These are phyloP conservation scores for Phrynocephalus forsythii DNA, from an alignment of 2,797 vertebrate genomes.

Conservation along the genomic window DNA sequence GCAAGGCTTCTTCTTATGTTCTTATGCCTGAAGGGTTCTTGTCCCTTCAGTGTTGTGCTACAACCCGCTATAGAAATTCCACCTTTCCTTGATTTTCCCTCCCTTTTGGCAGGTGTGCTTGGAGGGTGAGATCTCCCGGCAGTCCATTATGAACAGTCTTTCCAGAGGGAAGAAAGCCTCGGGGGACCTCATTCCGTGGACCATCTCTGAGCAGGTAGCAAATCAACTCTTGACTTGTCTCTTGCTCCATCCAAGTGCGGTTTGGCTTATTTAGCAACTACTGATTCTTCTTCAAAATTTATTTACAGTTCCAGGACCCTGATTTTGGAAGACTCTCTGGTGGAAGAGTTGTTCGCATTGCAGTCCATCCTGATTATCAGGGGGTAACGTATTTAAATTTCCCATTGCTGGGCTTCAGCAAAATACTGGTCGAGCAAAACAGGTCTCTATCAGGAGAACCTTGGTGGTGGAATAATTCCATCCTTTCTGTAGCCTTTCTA, in stretches of 20 bases:
- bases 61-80: not conserved
- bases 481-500: too few species aligned
- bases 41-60: not conserved
- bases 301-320: slow-evolving; percentile 91
- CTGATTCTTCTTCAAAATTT: slow-evolving; percentile 4
- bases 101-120: slow-evolving; percentile 87
- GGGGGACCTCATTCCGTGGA: slow-evolving; percentile 98
- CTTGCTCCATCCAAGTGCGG: not conserved
- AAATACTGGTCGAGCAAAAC: not conserved
- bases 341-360: slow-evolving; percentile 92
- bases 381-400: slow-evolving; percentile 81
- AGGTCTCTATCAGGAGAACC: not conserved
- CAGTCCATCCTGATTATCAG: slow-evolving; percentile 97
- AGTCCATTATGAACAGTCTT: slow-evolving; percentile 94
- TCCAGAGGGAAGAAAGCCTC: slow-evolving; percentile 98
- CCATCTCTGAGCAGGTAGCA: slow-evolving; percentile 93
- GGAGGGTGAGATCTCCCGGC: slow-evolving; percentile 95
- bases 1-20: too few species aligned
- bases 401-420: not conserved
- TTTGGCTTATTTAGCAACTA: not conserved
- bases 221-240: not conserved
- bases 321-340: slow-evolving; percentile 94
- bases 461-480: too few species aligned
- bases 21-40: not conserved
- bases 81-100: not conserved